Conservation (phyloP, 2,888 invertebrate species). For the Dioctria linearis region DNA sequence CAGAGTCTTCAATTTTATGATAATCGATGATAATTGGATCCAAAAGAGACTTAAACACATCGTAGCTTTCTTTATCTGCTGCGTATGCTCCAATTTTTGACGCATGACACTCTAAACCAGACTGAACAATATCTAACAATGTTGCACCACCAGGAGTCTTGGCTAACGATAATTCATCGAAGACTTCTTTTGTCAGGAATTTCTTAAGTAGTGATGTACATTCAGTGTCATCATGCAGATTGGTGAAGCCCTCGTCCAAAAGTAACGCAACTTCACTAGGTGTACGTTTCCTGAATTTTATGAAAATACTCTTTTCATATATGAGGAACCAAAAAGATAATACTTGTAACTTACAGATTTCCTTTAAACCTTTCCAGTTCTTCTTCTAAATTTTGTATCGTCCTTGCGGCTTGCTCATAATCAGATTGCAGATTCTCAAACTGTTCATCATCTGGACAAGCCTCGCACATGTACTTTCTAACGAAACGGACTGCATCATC, state of each 20-base stretch:
- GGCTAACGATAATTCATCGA: conserved; percentile 73
- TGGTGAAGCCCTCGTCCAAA: conserved; percentile 72
- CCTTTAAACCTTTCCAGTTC: conserved; percentile 65
- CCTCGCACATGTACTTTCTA: conserved; percentile 69
- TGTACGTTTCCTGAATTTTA: conserved; percentile 65
- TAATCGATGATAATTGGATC: conserved; percentile 80
- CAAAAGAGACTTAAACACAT: conserved; percentile 76
- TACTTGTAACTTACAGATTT: conserved; percentile 63
- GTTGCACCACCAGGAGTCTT: conserved; percentile 75
- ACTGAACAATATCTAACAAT: conserved; percentile 76
- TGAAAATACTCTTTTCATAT: not conserved
- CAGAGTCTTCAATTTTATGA: conserved; percentile 70
- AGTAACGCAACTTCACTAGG: conserved; percentile 69
- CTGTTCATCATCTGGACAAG: conserved; percentile 68
- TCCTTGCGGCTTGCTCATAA: conserved; percentile 65
- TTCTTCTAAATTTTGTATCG: conserved; percentile 66
- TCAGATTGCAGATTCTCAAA: conserved; percentile 67
- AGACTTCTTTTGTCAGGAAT: conserved; percentile 74
- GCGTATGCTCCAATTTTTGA: conserved; percentile 78
- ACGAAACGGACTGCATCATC: conserved; percentile 70
- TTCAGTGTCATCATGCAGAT: conserved; percentile 72
- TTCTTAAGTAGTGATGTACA: conserved; percentile 77
- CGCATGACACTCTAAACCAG: conserved; percentile 78
- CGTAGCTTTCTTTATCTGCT: conserved; percentile 78
- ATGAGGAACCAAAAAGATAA: not conserved